Base-by-base conservation (phyloP, 2,888 invertebrate species). In the Rosalia funebris region DNA sequence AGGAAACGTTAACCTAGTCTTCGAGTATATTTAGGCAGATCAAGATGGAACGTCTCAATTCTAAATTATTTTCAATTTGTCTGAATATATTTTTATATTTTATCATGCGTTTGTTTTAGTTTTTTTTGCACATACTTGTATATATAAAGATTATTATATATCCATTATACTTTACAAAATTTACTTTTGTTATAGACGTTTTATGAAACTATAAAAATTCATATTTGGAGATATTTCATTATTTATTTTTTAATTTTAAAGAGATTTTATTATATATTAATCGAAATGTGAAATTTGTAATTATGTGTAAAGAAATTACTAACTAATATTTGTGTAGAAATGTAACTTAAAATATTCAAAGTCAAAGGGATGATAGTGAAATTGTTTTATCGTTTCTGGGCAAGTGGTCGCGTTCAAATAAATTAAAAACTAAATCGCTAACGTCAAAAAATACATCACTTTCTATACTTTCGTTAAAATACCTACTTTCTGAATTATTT, bases 211-310 rank as follows among this genome's bases (percentile, higher is more conserved):
- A 25, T 14, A 14, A 14, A 25, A 50, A 31, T 11, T 5, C 11
- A n/a, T 34, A 7, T 34, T 34, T 19, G 25, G 34, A 48, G 32
- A 47, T 46, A 25, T n/a, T 16, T 34, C 17, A 12, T 36, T 39
- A 37, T 39, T 39, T 50, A 20, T 50, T 39, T 25, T 50, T 50
- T 25, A 14, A 39, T 50, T 39, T 20, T 36, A 19, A 36, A 37
- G 25, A 39, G 11, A 44, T 12, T 20, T 50, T 20, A n/a, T 34
- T 10, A 25, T 48, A 36, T 39, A 39, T 25, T 48, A 36, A 17
- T 48, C 19, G 20, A 32, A 25, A 11, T 50, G 39, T 50, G 37
- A 50, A 50, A 50, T 50, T 48, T 50, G 50, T 50, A 50, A 50
- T 50, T 50, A 50, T 39, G 16, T 50, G 50, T 50, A 50, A 34